Conservation (phyloP, 2,888 invertebrate genomes). For the Pyrrhopygopsis socrates region DNA sequence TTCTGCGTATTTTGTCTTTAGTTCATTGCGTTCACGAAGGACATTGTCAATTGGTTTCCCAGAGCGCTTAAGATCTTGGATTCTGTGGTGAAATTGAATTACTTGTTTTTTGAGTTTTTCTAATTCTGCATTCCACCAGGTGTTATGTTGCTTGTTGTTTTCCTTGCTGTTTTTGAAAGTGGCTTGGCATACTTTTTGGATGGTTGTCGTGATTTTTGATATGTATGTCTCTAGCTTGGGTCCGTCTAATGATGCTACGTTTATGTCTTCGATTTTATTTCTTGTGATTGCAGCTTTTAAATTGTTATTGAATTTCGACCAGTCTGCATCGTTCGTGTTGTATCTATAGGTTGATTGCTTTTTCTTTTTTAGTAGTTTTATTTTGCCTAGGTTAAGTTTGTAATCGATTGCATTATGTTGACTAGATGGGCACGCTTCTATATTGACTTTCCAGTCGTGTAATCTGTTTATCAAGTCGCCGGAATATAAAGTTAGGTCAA, state of each 20-base stretch:
- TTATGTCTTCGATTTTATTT: too few species aligned
- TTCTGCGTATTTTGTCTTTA: too few species aligned
- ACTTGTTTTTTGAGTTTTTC: slow-evolving; percentile 31
- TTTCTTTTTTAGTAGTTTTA: background rate
- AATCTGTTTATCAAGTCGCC: background rate
- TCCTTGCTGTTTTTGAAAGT: too few species aligned
- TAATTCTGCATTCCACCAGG: slow-evolving; percentile 1
- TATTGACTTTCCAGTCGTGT: too few species aligned
- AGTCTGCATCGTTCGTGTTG: background rate
- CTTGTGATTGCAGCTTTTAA: too few species aligned
- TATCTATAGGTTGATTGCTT: slow-evolving; percentile 41
- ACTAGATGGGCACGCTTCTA: background rate
- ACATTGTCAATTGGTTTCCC: slow-evolving; percentile 14
- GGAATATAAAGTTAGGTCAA: slow-evolving; percentile 49
- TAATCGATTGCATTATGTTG: background rate
- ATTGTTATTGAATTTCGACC: too few species aligned
- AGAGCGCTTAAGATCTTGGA: background rate
- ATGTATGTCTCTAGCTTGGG: too few species aligned
- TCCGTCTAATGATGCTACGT: too few species aligned
- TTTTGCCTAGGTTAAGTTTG: background rate
- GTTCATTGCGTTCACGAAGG: too few species aligned
- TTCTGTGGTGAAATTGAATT: slow-evolving; percentile 45
- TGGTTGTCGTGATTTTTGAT: too few species aligned
- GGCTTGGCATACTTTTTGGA: too few species aligned
- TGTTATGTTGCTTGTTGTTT: too few species aligned